Conservation (phyloP, 2,888 invertebrate species). For the Siphonodentalium dalli region DNA sequence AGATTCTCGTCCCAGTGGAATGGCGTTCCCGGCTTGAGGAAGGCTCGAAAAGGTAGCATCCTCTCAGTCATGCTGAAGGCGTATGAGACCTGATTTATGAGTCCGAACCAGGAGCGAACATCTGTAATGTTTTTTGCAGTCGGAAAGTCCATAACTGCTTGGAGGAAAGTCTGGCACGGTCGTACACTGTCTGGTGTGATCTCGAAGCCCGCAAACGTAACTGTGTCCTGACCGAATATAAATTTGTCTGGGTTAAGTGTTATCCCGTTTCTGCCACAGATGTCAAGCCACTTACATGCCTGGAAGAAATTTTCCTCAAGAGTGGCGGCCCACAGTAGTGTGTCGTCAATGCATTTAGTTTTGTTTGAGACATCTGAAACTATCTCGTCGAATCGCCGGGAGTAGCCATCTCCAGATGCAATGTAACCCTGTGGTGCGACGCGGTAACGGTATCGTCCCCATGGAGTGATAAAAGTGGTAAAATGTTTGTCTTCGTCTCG, state of each 20-base stretch:
- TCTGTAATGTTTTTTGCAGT: slow-evolving; percentile 30
- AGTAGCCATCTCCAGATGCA: slow-evolving; percentile 32
- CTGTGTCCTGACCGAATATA: slow-evolving; percentile 20
- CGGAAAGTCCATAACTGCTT: slow-evolving; percentile 30
- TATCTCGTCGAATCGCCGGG: slow-evolving; percentile 27
- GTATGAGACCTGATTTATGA: slow-evolving; percentile 36
- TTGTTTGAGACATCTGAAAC: slow-evolving; percentile 23
- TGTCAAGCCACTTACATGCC: slow-evolving; percentile 26
- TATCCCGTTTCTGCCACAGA: slow-evolving; percentile 27
- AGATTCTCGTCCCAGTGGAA: slow-evolving; percentile 26
- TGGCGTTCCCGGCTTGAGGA: slow-evolving; percentile 17
- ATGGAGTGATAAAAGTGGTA: slow-evolving; percentile 26
- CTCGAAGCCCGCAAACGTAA: slow-evolving; percentile 25
- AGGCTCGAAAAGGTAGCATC: slow-evolving; percentile 28
- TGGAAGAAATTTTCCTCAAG: slow-evolving; percentile 29
- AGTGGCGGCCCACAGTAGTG: slow-evolving; percentile 26
- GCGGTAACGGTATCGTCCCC: slow-evolving; percentile 22
- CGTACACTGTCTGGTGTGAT: slow-evolving; percentile 28
- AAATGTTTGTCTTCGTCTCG: slow-evolving; percentile 17
- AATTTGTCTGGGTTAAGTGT: slow-evolving; percentile 27
- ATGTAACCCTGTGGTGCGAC: slow-evolving; percentile 25
- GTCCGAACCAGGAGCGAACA: slow-evolving; percentile 34
- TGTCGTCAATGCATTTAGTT: slow-evolving; percentile 32
- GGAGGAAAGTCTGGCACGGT: slow-evolving; percentile 31
- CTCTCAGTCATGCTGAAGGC: slow-evolving; percentile 26